These are phyloP conservation scores for Ommatoiulus sabulosus DNA, from an alignment of 2,888 invertebrate genomes.

Conservation along the genomic window DNA sequence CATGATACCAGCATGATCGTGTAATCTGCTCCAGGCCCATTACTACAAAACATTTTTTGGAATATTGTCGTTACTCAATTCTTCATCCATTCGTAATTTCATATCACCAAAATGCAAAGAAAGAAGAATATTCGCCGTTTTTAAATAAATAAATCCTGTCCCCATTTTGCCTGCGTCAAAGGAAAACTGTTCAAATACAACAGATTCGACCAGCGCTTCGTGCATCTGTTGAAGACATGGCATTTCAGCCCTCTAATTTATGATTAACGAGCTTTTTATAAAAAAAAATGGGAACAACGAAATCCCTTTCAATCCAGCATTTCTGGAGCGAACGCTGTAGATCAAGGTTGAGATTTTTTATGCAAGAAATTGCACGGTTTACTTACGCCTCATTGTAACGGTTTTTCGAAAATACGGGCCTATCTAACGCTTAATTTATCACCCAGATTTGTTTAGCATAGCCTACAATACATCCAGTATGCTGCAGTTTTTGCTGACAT, in stretches of 20 bases:
- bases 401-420: neutral
- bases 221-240: neutral
- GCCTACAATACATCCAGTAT: neutral
- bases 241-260: neutral
- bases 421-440: constrained; percentile 30
- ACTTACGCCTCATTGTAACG: neutral
- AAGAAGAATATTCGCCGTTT: no score
- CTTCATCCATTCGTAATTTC: no score
- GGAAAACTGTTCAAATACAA: neutral
- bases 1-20: no score
- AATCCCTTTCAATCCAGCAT: neutral
- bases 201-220: neutral
- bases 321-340: neutral
- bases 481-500: constrained; percentile 2
- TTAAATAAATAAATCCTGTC: neutral
- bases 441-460: constrained; percentile 37
- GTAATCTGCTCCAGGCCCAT: no score
- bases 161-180: neutral
- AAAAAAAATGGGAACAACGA: neutral
- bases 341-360: constrained; percentile 35
- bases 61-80: no score
- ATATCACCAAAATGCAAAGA: no score
- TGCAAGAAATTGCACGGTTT: neutral
- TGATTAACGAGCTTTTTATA: neutral
- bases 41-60: no score